Conservation (phyloP, 2,113 vertebrate genomes). For the Gasterosteus nipponicus region DNA sequence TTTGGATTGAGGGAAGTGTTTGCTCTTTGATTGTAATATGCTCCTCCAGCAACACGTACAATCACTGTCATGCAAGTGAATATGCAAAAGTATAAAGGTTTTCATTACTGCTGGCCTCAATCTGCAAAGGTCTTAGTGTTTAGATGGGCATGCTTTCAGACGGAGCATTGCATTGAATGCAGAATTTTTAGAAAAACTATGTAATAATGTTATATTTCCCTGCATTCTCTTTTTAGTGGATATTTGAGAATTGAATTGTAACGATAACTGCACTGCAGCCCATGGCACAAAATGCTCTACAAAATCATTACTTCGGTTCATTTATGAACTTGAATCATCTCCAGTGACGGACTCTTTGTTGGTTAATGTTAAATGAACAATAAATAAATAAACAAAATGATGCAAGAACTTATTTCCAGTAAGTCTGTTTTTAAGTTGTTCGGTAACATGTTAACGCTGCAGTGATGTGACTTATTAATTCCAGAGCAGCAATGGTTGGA, state of each 20-base stretch:
- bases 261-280: neutral
- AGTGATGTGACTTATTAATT: slow-evolving; percentile 2
- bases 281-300: neutral
- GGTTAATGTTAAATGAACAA: neutral
- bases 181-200: neutral
- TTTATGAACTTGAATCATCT: neutral
- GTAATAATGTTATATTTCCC: neutral
- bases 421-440: neutral
- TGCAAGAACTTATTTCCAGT: neutral
- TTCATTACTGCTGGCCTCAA: neutral
- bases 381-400: neutral
- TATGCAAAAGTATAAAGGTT: neutral
- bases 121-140: neutral
- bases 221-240: neutral
- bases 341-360: neutral
- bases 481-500: slow-evolving; percentile 21
- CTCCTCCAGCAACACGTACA: neutral
- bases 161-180: neutral
- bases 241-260: neutral
- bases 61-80: neutral
- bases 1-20: neutral
- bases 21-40: neutral
- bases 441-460: neutral
- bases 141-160: neutral
- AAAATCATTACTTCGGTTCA: neutral